phyloP scores from a whole-genome alignment of 2,113 vertebrate genomes.

The Bombycilla garrulus region DNA sequence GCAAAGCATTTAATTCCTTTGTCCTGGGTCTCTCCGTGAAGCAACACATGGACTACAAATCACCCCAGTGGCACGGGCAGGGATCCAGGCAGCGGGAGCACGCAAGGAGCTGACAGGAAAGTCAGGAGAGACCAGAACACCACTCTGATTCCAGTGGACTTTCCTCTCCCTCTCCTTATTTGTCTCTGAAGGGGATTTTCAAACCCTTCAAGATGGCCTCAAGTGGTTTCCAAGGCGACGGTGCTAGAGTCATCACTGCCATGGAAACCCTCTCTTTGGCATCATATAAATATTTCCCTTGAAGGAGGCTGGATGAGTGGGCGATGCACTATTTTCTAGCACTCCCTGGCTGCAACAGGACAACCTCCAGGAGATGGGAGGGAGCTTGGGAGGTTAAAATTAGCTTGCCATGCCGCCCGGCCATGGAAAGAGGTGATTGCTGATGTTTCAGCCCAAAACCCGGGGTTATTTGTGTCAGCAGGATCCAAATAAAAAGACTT shows the following conservation, averaged over 20 bases:
- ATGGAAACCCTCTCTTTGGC: conserved; percentile 80
- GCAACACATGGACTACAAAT: not conserved
- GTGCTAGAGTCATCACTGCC: conserved; percentile 74
- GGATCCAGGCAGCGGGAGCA: fast-evolving
- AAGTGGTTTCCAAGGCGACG: conserved; percentile 72
- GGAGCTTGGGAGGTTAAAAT: conserved; percentile 36
- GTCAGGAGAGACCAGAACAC: fast-evolving
- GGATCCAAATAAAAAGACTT: not conserved
- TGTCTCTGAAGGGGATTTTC: conserved; percentile 69
- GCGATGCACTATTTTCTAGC: conserved; percentile 75
- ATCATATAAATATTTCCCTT: conserved; percentile 81
- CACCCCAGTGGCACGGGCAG: fast-evolving
- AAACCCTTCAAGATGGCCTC: conserved; percentile 72
- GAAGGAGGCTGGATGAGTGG: conserved; percentile 73
- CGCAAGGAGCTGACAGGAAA: not conserved
- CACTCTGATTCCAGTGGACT: not conserved
- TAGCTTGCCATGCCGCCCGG: not conserved
- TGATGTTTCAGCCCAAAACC: not conserved
- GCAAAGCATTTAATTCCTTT: not conserved
- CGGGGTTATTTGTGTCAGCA: not conserved
- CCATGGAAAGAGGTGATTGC: not conserved
- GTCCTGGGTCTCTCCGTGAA: not conserved
- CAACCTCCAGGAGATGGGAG: conserved; percentile 27
- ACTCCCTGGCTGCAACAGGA: conserved; percentile 49
- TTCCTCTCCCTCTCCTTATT: conserved; percentile 69